These are phyloP conservation scores for Xyliphius kryptos DNA, from an alignment of 2,113 vertebrate species.

Conservation along the genomic window DNA sequence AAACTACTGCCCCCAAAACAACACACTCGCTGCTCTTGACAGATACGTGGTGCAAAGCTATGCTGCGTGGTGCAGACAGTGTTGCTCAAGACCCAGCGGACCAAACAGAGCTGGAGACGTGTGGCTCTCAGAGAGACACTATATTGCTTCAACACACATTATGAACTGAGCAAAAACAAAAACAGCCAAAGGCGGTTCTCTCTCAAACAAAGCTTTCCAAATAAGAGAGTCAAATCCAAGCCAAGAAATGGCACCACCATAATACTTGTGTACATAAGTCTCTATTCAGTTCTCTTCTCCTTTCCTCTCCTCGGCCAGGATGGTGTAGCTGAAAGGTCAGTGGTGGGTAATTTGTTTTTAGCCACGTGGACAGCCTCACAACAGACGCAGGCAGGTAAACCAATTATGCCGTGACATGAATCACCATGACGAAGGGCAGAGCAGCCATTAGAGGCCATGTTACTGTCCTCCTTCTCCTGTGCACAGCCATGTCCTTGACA, in stretches of 20 bases:
- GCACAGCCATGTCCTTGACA: constrained; percentile 51
- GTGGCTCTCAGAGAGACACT: constrained; percentile 16
- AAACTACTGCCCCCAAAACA: constrained; percentile 22
- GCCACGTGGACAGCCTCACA: constrained; percentile 40
- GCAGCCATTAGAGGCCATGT: constrained; percentile 46
- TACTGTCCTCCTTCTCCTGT: constrained; percentile 44
- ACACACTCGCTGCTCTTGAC: constrained; percentile 26
- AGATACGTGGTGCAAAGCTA: constrained; percentile 39
- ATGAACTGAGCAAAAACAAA: constrained; percentile 33
- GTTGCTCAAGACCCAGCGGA: constrained; percentile 19
- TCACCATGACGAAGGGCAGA: constrained; percentile 47
- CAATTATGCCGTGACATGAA: constrained; percentile 60
- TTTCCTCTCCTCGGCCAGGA: constrained; percentile 4
- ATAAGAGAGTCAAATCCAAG: constrained; percentile 16
- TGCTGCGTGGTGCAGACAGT: too few relatives aligned
- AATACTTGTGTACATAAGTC: constrained; percentile 49
- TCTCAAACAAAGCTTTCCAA: constrained; percentile 22
- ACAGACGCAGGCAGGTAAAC: constrained; percentile 53
- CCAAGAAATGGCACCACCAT: constrained; percentile 20
- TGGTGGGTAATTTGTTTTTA: constrained; percentile 48
- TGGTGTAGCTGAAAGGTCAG: constrained; percentile 43
- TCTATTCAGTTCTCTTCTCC: too few relatives aligned
- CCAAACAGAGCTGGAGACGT: constrained; percentile 18
- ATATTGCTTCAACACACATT: constrained; percentile 33
- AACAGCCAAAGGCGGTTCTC: constrained; percentile 33